Evolutionary conservation across 2,888 invertebrate genomes (phyloP).

Genomic region (Doris montereyensis): DNA sequence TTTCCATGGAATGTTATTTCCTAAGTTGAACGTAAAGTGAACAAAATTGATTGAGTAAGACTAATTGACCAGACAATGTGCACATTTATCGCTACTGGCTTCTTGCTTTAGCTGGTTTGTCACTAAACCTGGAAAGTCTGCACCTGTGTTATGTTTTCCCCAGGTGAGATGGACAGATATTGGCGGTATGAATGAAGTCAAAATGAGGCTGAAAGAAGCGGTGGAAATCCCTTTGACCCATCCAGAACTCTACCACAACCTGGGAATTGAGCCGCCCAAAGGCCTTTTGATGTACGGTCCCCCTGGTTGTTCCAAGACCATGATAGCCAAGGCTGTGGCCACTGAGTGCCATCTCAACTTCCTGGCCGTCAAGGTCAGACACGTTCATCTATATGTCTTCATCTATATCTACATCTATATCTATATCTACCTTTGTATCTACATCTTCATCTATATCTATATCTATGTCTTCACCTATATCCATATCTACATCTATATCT

Average conservation of each 20-base stretch:
- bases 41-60: too few species aligned
- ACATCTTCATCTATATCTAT: too few species aligned
- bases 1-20: too few species aligned
- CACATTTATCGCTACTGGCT: too few species aligned
- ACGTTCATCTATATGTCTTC: too few species aligned
- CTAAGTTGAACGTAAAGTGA: too few species aligned
- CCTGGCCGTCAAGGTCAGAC: constrained; percentile 86
- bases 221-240: constrained; percentile 95
- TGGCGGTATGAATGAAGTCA: constrained; percentile 90
- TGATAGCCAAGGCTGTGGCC: constrained; percentile 97
- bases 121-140: neutral
- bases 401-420: too few species aligned
- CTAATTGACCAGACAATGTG: too few species aligned
- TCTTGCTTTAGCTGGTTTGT: too few species aligned
- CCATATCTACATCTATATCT: too few species aligned
- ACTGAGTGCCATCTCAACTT: constrained; percentile 97
- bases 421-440: too few species aligned
- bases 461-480: too few species aligned
- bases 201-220: constrained; percentile 87
- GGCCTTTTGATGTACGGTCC: constrained; percentile 97
- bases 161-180: constrained; percentile 86
- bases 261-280: constrained; percentile 89
- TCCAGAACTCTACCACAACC: constrained; percentile 83
- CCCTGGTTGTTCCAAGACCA: constrained; percentile 98
- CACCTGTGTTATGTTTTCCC: neutral